Evolutionary conservation across 2,888 invertebrate genomes (phyloP), one percentile per base, ranked within the genome.

Genomic region (Anoncus sp.): DNA sequence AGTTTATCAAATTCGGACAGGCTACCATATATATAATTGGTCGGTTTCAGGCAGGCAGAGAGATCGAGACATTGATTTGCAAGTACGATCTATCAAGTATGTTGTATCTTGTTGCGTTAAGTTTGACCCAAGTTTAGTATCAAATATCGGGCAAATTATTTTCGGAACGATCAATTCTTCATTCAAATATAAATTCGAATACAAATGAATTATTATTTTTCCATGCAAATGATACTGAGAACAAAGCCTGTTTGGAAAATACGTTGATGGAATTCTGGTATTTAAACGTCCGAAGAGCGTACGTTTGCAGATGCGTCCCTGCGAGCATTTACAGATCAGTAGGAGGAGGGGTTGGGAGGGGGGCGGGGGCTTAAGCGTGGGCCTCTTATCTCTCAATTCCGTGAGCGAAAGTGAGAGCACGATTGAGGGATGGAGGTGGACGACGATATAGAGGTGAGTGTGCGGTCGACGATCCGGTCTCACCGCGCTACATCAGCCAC

Each of bases 321-420:
- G 83, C 49, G 49, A 63, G 53, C 69, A 75, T 83, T 82, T 79
- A 59, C 79, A n/a, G n/a, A n/a, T n/a, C n/a, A n/a, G 73, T 83
- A 24, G 14, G 20, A 35, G 81, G 70, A 62, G 40, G 40, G 12
- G 40, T n/a, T n/a, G 12, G 12, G 40, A 40, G 18, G 3, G 45
- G 9, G 18, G 71, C 66, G 45, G 55, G 81, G 84, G n/a, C 79
- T 76, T 84, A 83, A 88, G 85, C 86, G 85, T 84, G 85, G 87
- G 86, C 81, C 81, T 75, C 87, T 90, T 90, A 90, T 90, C 90
- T 90, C 89, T 90, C 89, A 89, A 89, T 90, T 89, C 87, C 84
- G 86, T 85, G 85, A 85, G 82, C 80, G 72, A 78, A 82, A 86
- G 83, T 78, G 74, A 84, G 81, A 79, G 55, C 80, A 66, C 66